Evolutionary conservation across 2,888 invertebrate genomes (phyloP), one percentile per base, ranked within the genome.

Genomic region (Leptura quadrifasciata): DNA sequence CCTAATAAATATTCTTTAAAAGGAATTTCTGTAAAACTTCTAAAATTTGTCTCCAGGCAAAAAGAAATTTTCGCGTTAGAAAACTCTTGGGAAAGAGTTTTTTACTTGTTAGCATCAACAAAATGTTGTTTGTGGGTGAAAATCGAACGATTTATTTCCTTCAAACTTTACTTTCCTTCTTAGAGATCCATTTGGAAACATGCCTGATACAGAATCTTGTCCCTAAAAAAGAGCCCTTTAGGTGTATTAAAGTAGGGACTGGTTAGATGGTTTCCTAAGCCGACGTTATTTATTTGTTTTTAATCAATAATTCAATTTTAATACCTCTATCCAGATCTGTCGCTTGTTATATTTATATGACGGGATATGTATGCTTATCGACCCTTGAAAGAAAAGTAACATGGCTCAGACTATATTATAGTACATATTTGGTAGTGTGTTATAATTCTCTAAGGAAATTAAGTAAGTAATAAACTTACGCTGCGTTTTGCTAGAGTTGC

Each of bases 101-200:
- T 81, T 82, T 82, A 82, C 83, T 84, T 84, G 85, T 84, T 84
- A 84, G 47, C 81, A 84, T 84, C 83, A 83, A 82, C 81, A 82
- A 79, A 83, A 80, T 81, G 83, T 81, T 85, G 85, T 85, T 84
- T 83, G 85, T 82, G 81, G 84, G 85, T 83, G 84, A 83, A 82
- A 82, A 84, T 82, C 83, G 83, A 85, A 85, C 83, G 82, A 85
- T 84, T 84, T 85, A 84, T 85, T 81, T 81, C 81, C 82, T 82
- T 83, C 81, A 81, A 83, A 80, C 81, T 70, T 71, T 74, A 69
- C 74, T 77, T n/a, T 12, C 47, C 47, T 47, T 77, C 72, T 57
- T 71, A 68, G 65, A 58, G 67, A 78, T 74, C 70, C 77, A 77
- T 76, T 76, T 76, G 69, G 67, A 76, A 73, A 79, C 74, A 79